Evolutionary conservation across 2,797 vertebrate species (phyloP), one percentile per base, ranked within the genome.

Genomic region (Pagetopsis macropterus): DNA sequence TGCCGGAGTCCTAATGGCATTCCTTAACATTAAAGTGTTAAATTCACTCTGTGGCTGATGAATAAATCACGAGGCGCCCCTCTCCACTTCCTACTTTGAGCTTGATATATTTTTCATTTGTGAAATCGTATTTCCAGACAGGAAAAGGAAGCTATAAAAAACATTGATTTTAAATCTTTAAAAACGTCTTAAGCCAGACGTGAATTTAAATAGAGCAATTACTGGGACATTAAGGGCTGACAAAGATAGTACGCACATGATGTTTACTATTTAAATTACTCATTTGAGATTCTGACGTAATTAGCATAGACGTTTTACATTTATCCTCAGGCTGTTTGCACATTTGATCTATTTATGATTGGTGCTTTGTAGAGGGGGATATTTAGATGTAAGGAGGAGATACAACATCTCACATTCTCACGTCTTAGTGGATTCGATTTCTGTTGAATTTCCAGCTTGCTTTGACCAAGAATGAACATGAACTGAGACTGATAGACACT

Each of bases 51-150:
- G 74, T 73, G 70, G 66, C 2, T 3, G 73, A 87, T 92, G 44
- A 92, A 92, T 92, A 89, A 92, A 91, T 87, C 70, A 92, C 83
- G 75, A 86, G 72, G 78, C 50, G 40, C 46, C 71, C 65, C 51
- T 78, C 84, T 80, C 84, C 65, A 83, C 86, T 77, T 73, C 67
- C 69, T 68, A 88, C 71, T 71, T 0, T 63, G 75, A 83, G 65
- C 68, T 23, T 63, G 56, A 88, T 88, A 79, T 79, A 88, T 88
- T 87, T 91, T 85, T 87, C 61, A 89, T 86, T 82, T 86, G 58
- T 82, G 46, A 87, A 85, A 89, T 79, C 17, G 3, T 74, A 75
- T 84, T 89, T 88, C 49, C 40, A 65, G 60, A 86, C 50, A 67
- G 70, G 48, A 80, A 72, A 62, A 6, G 41, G 45, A 75, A 72